These are phyloP conservation scores for Caenorhabditis sp. DNA, from an alignment of 2,888 invertebrate species.

Conservation along the genomic window DNA sequence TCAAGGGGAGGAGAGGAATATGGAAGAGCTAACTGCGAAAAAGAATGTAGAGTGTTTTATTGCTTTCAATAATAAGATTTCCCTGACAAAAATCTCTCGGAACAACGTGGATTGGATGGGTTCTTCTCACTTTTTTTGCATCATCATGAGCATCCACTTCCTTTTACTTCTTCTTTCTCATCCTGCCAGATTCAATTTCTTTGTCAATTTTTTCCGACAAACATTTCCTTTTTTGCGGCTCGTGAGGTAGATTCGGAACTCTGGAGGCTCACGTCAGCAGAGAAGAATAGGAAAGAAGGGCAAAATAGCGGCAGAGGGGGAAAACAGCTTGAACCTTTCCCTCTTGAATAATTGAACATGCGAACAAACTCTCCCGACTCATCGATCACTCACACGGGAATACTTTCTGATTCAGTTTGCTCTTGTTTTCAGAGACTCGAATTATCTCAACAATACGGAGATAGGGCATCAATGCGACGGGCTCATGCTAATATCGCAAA, in stretches of 20 bases:
- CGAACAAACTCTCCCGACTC: constrained; percentile 19
- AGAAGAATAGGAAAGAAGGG: background rate
- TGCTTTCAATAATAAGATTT: constrained; percentile 44
- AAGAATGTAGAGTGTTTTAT: constrained; percentile 38
- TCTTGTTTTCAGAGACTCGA: constrained; percentile 64
- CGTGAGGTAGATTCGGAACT: constrained; percentile 15
- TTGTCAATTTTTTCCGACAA: constrained; percentile 34
- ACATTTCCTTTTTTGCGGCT: constrained; percentile 33
- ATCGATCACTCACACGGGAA: constrained; percentile 11
- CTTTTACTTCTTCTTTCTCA: constrained; percentile 27
- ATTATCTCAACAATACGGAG: constrained; percentile 68
- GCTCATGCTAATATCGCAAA: constrained; percentile 68
- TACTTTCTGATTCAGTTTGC: background rate
- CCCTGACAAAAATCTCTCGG: constrained; percentile 1
- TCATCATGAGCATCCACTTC: constrained; percentile 44
- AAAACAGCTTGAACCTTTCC: constrained; percentile 12
- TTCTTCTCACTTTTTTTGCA: constrained; percentile 42
- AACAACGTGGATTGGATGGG: constrained; percentile 21
- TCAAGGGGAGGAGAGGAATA: background rate
- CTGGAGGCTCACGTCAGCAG: constrained; percentile 45
- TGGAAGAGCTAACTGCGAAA: constrained; percentile 3
- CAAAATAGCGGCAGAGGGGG: background rate
- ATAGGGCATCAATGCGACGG: constrained; percentile 60
- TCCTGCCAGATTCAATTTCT: constrained; percentile 48
- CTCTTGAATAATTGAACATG: constrained; percentile 28